Conservation (phyloP, 2,888 invertebrate genomes). For the Andrena marginata region DNA sequence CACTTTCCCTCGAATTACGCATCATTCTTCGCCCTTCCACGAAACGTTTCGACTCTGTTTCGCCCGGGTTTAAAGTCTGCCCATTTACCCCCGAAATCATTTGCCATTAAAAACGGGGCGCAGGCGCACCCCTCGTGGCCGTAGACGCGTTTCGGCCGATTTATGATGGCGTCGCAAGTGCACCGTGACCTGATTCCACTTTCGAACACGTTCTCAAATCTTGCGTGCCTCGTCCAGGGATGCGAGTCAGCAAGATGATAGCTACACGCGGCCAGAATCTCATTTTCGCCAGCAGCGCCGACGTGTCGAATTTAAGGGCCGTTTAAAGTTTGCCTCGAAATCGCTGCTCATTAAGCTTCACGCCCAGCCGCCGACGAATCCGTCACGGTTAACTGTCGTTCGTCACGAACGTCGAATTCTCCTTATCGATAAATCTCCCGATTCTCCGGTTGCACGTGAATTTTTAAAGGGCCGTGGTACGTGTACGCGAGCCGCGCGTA, state of each 20-base stretch:
- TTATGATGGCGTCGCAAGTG: slow-evolving; percentile 10
- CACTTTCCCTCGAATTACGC: neutral
- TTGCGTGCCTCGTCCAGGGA: slow-evolving; percentile 18
- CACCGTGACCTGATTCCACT: slow-evolving; percentile 53
- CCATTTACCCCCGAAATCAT: slow-evolving; percentile 33
- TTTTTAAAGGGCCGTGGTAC: slow-evolving; percentile 1
- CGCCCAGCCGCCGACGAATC: neutral
- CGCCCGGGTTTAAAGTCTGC: slow-evolving; percentile 1
- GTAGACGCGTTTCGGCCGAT: slow-evolving; percentile 43
- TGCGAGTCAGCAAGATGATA: too few relatives aligned
- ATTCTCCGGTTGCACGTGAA: slow-evolving; percentile 21
- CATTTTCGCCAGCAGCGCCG: neutral
- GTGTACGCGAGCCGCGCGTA: neutral
- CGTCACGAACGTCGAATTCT: neutral
- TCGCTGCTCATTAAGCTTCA: slow-evolving; percentile 28
- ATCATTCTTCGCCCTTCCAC: neutral
- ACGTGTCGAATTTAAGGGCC: slow-evolving; percentile 14
- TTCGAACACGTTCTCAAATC: slow-evolving; percentile 48
- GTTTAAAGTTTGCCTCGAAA: neutral
- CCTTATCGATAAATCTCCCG: slow-evolving; percentile 6
- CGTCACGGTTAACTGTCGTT: neutral
- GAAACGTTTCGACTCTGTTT: neutral
- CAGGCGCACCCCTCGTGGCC: slow-evolving; percentile 14
- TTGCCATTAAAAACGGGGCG: slow-evolving; percentile 49
- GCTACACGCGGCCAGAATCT: too few relatives aligned